Base-by-base conservation (phyloP, 2,797 vertebrate species). In the Ceryle rudis region DNA sequence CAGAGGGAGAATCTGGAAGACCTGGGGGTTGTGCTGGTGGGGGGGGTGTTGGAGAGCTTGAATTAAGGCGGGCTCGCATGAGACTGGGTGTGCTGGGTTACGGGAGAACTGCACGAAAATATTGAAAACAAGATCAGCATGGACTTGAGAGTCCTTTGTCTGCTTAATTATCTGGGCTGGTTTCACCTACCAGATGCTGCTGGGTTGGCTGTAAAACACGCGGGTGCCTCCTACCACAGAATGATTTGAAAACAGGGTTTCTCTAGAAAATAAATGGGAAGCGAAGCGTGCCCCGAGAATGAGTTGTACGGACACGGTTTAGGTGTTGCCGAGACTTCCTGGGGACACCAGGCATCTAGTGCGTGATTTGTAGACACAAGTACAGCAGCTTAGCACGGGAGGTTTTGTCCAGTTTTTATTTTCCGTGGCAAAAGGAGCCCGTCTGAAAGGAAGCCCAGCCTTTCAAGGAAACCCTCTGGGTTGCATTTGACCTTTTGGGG, bases 401-500 rank as follows among this genome's bases (percentile, higher is more conserved):
- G 11, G 2, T 57, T 39, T 31, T 12, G 11, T 13, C 52, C 5
- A 11, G 15, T 4, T 66, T 31, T 47, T 77, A 15, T 80, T 94
- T 81, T 71, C 87, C 65, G 67, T 31, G 9, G 42, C 80, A 20
- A 8, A 31, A 11, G 44, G 47, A 65, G 11, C 2, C 0, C 2
- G 0, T 28, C 81, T 87, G 44, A 35, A 86, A 52, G 39, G 11
- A 37, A 37, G 37, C 37, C 37, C 9, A 11, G 65, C 79, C 46
- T 74, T 90, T 77, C 41, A 81, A 62, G 60, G 47, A 49, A 52
- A 60, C 66, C 49, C 41, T 71, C 11, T 9, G 62, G 75, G 72
- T 41, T 3, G 0, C 2, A 0, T 15, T 67, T 0, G 2, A 49
- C 22, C 37, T 52, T 46, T 49, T 25, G 14, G 49, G 25, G 13